phyloP scores from a whole-genome alignment of 2,888 invertebrate species.

The Torymus texanus region DNA sequence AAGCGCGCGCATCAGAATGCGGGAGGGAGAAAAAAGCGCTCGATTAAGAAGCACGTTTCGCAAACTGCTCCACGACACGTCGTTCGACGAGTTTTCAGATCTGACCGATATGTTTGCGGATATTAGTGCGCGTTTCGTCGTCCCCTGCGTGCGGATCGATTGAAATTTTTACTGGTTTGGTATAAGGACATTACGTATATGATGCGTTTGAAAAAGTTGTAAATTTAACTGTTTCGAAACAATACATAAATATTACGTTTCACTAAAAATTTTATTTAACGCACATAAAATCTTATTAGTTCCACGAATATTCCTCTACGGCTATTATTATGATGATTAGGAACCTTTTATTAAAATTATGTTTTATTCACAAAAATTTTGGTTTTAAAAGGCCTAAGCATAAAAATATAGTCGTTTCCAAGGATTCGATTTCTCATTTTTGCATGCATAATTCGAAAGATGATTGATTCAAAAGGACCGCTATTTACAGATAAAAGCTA shows the following conservation, averaged over 20 bases:
- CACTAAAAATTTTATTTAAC: not conserved
- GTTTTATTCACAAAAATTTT: conserved; percentile 37
- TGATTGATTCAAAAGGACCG: conserved; percentile 34
- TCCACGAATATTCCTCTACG: not conserved
- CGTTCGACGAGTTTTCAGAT: too few species aligned
- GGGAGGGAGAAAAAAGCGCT: not conserved
- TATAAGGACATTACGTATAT: too few species aligned
- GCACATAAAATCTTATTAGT: not conserved
- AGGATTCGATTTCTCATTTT: conserved; percentile 17
- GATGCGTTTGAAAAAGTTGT: too few species aligned
- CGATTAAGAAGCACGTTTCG: not conserved
- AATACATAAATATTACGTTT: not conserved
- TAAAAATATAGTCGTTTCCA: conserved; percentile 7
- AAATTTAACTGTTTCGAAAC: too few species aligned
- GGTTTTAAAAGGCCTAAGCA: not conserved
- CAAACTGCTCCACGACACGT: not conserved
- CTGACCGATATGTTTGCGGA: too few species aligned
- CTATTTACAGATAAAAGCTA: too few species aligned
- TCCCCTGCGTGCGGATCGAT: too few species aligned
- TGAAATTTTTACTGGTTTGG: too few species aligned
- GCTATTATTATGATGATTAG: conserved; percentile 5
- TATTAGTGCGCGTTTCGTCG: too few species aligned
- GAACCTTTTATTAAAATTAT: conserved; percentile 15
- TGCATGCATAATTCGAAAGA: conserved; percentile 38
- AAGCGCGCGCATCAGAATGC: not conserved